These are phyloP conservation scores for Grallaria varia DNA, from an alignment of 2,113 vertebrate species.

Conservation along the genomic window DNA sequence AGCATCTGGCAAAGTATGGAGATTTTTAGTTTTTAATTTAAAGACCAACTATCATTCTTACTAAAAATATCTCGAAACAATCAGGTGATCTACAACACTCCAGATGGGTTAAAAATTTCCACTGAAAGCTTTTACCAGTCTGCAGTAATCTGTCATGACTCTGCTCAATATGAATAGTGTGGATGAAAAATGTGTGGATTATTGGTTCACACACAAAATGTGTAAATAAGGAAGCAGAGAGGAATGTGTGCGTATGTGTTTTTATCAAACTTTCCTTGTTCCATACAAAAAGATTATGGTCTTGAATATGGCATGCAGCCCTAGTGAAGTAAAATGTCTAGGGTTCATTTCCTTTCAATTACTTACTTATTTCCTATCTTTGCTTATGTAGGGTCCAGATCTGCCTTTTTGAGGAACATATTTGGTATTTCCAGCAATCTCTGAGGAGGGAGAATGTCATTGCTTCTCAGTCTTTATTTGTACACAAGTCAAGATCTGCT, in stretches of 20 bases:
- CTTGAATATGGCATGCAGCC: neutral
- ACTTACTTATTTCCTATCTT: neutral
- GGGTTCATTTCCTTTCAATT: neutral
- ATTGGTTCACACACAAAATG: neutral
- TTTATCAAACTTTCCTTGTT: slow-evolving; percentile 4
- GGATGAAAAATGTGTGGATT: neutral
- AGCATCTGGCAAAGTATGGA: neutral
- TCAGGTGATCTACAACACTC: slow-evolving; percentile 12
- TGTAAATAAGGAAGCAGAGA: slow-evolving; percentile 33
- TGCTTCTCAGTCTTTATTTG: neutral
- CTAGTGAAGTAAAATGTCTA: neutral
- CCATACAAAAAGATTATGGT: neutral
- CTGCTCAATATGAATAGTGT: neutral
- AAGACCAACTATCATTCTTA: slow-evolving; percentile 13
- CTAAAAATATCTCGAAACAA: slow-evolving; percentile 33
- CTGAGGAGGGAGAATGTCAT: neutral
- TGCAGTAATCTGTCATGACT: neutral
- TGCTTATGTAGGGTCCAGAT: neutral
- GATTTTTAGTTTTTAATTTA: slow-evolving; percentile 43
- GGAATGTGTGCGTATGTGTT: neutral
- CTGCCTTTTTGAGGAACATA: neutral
- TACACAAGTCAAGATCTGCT: neutral
- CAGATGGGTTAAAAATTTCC: slow-evolving; percentile 6
- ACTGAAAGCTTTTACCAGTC: neutral
- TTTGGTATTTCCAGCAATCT: neutral